phyloP scores from a whole-genome alignment of 2,113 vertebrate species.

The Elephas maximus region DNA sequence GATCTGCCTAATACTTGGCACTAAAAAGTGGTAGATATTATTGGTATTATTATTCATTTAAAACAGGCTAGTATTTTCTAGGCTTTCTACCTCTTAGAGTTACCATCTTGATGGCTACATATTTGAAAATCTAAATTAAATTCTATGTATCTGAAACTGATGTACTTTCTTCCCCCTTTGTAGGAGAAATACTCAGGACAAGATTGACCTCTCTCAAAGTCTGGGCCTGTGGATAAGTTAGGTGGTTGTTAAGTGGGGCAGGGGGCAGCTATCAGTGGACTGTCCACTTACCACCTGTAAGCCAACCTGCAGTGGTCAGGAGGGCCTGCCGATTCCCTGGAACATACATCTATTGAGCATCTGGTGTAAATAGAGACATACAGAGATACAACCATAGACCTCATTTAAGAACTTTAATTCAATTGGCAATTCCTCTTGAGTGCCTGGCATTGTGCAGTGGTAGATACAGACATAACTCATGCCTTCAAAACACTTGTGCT shows the following conservation, averaged over 20 bases:
- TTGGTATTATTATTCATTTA: background rate
- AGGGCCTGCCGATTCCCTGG: background rate
- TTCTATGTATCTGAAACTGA: background rate
- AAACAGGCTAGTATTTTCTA: background rate
- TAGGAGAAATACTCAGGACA: background rate
- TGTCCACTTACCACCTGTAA: background rate
- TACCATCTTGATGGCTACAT: background rate
- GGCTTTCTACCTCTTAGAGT: background rate
- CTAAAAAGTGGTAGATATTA: background rate
- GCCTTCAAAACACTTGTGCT: background rate
- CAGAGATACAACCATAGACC: background rate
- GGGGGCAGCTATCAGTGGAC: background rate
- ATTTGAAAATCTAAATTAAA: conserved; percentile 21
- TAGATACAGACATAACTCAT: background rate
- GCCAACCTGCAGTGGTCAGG: background rate
- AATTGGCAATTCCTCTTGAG: background rate
- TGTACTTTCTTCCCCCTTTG: background rate
- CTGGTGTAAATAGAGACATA: background rate
- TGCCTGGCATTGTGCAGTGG: background rate
- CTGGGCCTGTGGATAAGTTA: background rate
- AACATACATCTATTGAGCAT: background rate
- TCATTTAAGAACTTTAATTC: background rate
- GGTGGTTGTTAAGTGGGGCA: background rate
- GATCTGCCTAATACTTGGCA: background rate
- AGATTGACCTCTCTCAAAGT: background rate